Evolutionary conservation across 2,888 invertebrate species (phyloP).

Genomic region (Coenonympha arcania): DNA sequence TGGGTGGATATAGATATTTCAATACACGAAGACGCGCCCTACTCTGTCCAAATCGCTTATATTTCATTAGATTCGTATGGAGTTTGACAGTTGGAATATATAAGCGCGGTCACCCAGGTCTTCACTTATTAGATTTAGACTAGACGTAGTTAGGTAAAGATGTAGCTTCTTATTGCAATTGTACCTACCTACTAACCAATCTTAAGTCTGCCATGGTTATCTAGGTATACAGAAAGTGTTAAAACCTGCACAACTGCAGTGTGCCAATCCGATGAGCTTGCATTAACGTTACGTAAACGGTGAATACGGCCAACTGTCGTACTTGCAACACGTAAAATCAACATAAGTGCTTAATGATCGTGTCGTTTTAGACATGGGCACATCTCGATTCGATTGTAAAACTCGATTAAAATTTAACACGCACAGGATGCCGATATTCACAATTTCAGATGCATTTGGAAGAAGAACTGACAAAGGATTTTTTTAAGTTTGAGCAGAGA

Average conservation of each 20-base stretch:
- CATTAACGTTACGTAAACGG: constrained; percentile 17
- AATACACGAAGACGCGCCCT: too few relatives aligned
- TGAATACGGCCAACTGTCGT: constrained; percentile 3
- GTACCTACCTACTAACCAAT: background rate
- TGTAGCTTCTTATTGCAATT: background rate
- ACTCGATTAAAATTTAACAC: background rate
- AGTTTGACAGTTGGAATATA: too few relatives aligned
- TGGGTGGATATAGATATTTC: too few relatives aligned
- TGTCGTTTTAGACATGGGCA: constrained; percentile 4
- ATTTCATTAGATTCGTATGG: too few relatives aligned
- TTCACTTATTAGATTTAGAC: too few relatives aligned
- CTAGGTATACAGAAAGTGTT: constrained; percentile 6
- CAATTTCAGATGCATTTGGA: too few relatives aligned
- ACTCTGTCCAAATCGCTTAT: too few relatives aligned
- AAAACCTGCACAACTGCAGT: constrained; percentile 14
- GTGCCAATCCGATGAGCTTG: constrained; percentile 22
- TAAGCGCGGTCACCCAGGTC: too few relatives aligned
- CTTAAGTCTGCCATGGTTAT: too few relatives aligned
- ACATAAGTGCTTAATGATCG: constrained; percentile 12
- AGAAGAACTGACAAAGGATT: too few relatives aligned
- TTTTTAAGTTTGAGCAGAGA: too few relatives aligned
- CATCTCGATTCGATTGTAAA: background rate
- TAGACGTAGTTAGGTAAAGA: too few relatives aligned
- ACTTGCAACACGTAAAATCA: constrained; percentile 18
- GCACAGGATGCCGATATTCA: background rate